Evolutionary conservation across 2,113 vertebrate species (phyloP), one percentile per base, ranked within the genome.

Genomic region (Archocentrus centrarchus): DNA sequence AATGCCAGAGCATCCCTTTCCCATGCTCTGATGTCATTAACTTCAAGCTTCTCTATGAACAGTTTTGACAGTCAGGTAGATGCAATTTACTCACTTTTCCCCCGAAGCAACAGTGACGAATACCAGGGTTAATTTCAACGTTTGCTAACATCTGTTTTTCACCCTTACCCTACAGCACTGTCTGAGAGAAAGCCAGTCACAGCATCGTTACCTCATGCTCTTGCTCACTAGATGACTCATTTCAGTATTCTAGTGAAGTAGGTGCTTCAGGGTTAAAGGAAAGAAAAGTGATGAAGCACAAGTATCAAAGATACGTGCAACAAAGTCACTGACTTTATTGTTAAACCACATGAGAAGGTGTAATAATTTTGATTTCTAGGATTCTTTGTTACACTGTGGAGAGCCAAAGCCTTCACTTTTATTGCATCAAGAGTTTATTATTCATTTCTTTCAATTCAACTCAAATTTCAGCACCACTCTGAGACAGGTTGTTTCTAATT

Each of bases 211-310:
- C 78, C 60, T 27, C 10, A 2, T 14, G 4, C 24, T 79, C 30
- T 88, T 81, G 30, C 70, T 88, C 80, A 73, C 44, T 3, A 11
- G 7, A 70, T 91, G 91, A 93, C 68, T 91, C 91, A 92, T 55
- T 53, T 44, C 53, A 15, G 13, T 32, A 22, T 27, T 86, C 63
- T 24, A 8, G 47, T 39, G 59, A 76, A 75, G 59, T 66, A 2
- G 27, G n/a, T 75, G 70, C 83, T 75, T 68, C 41, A 66, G 44
- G 9, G 7, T 9, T 24, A 47, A 75, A 63, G 6, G 58, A 80
- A 73, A 58, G n/a, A 47, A 50, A 86, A 59, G 11, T 11, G 41
- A 41, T 60, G 76, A 82, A 47, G 39, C 59, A 44, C 58, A 79
- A 47, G 50, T 68, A 81, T 80, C 24, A 53, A 27, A 62, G 7